Evolutionary conservation across 2,888 invertebrate species (phyloP).

Genomic region (Arge pagana): DNA sequence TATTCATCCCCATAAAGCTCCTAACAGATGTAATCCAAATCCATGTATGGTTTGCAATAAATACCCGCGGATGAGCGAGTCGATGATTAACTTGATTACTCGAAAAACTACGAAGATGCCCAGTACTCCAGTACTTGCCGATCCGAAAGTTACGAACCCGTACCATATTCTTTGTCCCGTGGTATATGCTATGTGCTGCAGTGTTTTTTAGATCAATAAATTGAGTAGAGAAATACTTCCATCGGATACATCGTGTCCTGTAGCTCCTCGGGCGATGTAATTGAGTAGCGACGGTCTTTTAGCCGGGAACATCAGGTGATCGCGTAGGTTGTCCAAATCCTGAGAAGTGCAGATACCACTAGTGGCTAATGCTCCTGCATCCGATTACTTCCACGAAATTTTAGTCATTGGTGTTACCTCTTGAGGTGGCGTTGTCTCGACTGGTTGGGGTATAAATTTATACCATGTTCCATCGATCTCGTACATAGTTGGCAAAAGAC

Average conservation of each 20-base stretch:
- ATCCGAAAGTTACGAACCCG: constrained; percentile 20
- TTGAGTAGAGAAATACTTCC: constrained; percentile 7
- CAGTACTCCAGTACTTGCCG: constrained; percentile 25
- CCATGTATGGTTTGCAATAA: constrained; percentile 23
- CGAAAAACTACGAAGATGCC: constrained; percentile 17
- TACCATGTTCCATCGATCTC: constrained; percentile 28
- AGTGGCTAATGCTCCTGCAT: constrained; percentile 11
- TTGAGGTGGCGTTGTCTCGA: not conserved
- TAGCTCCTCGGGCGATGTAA: constrained; percentile 5
- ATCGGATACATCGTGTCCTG: no score
- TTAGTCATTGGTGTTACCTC: not conserved
- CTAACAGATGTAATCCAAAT: no score
- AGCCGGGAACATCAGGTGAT: constrained; percentile 23
- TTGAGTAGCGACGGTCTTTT: no score
- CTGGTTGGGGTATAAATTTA: not conserved
- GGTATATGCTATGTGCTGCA: constrained; percentile 8
- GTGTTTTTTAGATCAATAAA: constrained; percentile 24
- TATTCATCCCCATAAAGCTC: no score
- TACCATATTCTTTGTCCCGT: constrained; percentile 19
- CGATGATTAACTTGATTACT: no score
- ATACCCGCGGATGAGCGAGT: constrained; percentile 24
- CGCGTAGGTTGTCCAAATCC: constrained; percentile 13
- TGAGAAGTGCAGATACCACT: constrained; percentile 23
- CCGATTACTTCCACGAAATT: constrained; percentile 2
- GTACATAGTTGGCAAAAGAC: constrained; percentile 29